These are phyloP conservation scores for Cancer borealis DNA, from an alignment of 2,888 invertebrate species.

Conservation along the genomic window DNA sequence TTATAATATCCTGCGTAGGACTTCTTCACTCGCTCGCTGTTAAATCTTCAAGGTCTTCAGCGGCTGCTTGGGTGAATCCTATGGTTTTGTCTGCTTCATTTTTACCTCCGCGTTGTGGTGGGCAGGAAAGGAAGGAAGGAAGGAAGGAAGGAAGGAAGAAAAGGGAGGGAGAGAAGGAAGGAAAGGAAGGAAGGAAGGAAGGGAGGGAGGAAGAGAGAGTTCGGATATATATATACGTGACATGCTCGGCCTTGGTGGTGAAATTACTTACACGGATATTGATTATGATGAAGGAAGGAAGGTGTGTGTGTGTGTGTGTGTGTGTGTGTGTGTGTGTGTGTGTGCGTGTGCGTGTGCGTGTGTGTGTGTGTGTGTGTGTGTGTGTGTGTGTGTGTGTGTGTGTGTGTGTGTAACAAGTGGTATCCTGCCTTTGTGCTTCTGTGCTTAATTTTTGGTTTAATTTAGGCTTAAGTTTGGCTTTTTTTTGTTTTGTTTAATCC, in stretches of 20 bases:
- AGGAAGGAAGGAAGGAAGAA: no score
- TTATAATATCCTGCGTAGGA: not conserved
- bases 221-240: not conserved
- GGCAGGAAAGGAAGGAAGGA: no score
- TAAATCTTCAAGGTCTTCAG: no score
- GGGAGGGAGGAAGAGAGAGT: not conserved
- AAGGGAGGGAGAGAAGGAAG: no score
- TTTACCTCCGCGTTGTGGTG: no score
- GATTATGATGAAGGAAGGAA: not conserved
- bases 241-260: not conserved
- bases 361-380: not conserved
- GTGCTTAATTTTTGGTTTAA: not conserved
- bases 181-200: not conserved
- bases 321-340: slow-evolving; percentile 1
- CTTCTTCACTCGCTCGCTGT: not conserved
- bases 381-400: not conserved
- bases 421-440: not conserved
- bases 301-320: not conserved
- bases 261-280: not conserved
- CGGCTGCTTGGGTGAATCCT: no score
- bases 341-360: not conserved
- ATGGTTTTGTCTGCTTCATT: no score
- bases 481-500: no score
- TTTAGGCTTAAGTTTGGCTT: no score
- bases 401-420: not conserved